phyloP scores from a whole-genome alignment of 1,140 invertebrate species.

The Proales similis region DNA sequence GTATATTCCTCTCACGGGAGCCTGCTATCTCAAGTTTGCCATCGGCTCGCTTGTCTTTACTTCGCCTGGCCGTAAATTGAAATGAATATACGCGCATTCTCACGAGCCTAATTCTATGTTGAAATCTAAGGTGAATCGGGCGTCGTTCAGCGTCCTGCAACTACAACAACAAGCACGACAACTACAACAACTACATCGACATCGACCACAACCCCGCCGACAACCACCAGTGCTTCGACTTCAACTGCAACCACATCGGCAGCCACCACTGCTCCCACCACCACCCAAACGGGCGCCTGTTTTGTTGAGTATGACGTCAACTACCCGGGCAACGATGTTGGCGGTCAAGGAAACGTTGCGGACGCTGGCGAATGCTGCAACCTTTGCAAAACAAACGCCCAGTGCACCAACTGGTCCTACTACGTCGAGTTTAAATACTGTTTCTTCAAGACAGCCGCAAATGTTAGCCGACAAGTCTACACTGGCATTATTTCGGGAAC shows the following conservation, averaged over 20 bases:
- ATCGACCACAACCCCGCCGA: not conserved
- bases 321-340: constrained; percentile 12
- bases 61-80: too few relatives aligned
- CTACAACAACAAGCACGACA: not conserved
- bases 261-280: not conserved
- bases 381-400: not conserved
- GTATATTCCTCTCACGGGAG: too few relatives aligned
- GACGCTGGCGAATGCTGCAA: constrained; percentile 24
- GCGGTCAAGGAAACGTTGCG: not conserved
- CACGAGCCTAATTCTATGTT: too few relatives aligned
- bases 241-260: not conserved
- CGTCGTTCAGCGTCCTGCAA: too few relatives aligned
- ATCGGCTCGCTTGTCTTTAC: too few relatives aligned
- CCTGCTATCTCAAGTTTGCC: too few relatives aligned
- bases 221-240: not conserved
- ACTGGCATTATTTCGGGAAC: constrained; percentile 25
- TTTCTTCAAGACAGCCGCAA: constrained; percentile 6
- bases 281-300: constrained; percentile 3
- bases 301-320: constrained; percentile 24
- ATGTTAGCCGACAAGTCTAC: not conserved
- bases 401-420: constrained; percentile 14
- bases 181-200: constrained; percentile 1
- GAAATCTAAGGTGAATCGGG: too few relatives aligned
- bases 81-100: too few relatives aligned
- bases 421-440: constrained; percentile 26